phyloP scores from a whole-genome alignment of 2,888 invertebrate genomes.

The Tipula helvola region DNA sequence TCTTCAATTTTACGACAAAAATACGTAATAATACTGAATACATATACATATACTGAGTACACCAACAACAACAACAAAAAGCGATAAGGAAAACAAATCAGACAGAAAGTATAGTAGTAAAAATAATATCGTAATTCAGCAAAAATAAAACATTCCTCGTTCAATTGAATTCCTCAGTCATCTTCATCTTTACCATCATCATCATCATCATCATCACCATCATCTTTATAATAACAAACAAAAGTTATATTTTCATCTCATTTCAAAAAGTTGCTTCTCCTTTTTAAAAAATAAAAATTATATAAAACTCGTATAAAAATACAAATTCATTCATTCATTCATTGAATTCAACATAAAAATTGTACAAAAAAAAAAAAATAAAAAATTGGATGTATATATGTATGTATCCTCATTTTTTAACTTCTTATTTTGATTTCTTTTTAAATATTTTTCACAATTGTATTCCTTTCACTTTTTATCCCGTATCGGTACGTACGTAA shows the following conservation, averaged over 20 bases:
- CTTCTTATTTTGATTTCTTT: not conserved
- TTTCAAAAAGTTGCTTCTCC: not conserved
- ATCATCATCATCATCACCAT: not conserved
- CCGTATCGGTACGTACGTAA: not conserved
- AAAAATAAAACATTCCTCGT: not conserved
- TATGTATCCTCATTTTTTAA: not conserved
- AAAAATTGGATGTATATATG: not conserved
- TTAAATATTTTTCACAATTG: not conserved
- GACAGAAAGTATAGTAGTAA: not conserved
- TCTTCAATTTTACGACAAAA: not conserved
- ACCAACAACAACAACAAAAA: not conserved
- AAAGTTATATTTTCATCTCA: conserved; percentile 4
- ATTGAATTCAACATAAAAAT: not conserved
- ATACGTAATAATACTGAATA: not conserved
- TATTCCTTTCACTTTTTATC: not conserved
- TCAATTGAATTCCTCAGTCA: not conserved
- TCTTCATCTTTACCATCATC: not conserved
- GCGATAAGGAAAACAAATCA: not conserved
- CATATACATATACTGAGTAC: not conserved
- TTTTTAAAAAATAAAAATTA: not conserved
- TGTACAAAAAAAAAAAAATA: not conserved
- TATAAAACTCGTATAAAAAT: not conserved
- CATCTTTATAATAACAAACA: not conserved
- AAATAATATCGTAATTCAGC: not conserved
- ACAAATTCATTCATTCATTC: conserved; percentile 4